Conservation (phyloP, 2,113 vertebrate species). For the Stomatorhinus ivindoensis region DNA sequence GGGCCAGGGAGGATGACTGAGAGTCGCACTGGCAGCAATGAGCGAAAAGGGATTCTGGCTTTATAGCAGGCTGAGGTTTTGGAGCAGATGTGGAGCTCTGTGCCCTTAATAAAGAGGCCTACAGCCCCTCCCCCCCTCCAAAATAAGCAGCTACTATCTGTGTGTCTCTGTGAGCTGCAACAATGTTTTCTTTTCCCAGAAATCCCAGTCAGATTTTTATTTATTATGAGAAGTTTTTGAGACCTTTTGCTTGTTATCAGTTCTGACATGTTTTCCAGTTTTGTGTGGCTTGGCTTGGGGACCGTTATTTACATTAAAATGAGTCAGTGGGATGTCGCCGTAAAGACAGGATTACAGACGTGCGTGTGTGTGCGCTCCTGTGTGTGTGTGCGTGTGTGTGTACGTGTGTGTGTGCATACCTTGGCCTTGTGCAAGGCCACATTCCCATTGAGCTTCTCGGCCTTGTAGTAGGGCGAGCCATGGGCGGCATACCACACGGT, state of each 20-base stretch:
- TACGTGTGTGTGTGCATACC: conserved; percentile 43
- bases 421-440: conserved; percentile 61
- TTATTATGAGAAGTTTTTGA: neutral
- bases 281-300: neutral
- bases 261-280: conserved; percentile 2
- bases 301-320: conserved; percentile 38
- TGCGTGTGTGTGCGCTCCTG: neutral
- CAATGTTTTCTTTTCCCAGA: neutral
- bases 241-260: neutral
- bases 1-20: neutral
- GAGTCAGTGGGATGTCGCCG: neutral
- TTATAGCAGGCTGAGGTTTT: neutral
- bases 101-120: neutral
- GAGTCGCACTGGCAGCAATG: neutral
- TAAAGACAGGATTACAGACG: neutral
- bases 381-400: neutral
- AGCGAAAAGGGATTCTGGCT: neutral
- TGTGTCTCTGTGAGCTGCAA: neutral
- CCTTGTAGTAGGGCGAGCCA: conserved; percentile 64
- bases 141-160: neutral
- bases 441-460: conserved; percentile 74
- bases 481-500: conserved; percentile 71
- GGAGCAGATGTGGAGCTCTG: neutral
- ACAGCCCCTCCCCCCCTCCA: neutral
- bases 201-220: neutral